Base-by-base conservation (phyloP, 2,113 vertebrate genomes). In the Grallaria varia region DNA sequence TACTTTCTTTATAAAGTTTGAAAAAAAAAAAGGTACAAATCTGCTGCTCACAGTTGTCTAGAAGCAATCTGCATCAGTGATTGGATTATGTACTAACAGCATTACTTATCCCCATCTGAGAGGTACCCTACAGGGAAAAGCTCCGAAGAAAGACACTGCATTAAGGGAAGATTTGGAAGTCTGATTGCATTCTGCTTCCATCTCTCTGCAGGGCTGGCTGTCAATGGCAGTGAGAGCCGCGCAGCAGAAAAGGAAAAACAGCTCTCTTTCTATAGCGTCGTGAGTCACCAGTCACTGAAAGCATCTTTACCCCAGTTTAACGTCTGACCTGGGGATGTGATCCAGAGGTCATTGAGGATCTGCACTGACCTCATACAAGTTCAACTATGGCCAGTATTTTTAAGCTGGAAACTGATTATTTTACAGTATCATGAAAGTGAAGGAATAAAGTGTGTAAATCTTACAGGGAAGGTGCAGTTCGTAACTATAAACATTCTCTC, bases 101-200 rank as follows among this genome's bases (percentile, higher is more conserved):
- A 81, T 96, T 96, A 96, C 95, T 96, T 96, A 92, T 97, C 87
- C 92, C 84, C 94, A 95, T 96, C 90, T 93, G 95, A 96, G 94
- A 96, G 92, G 83, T 93, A 94, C 85, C 93, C 93, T 94, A 96
- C 95, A 90, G 95, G 76, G 95, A 96, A 97, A 96, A 96, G 90
- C 83, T 96, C 85, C 63, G 15, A 86, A 93, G 95, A 94, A 96
- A 95, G 93, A 97, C 73, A 86, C 85, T 90, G 90, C 85, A 89
- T 94, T 96, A 96, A 80, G 82, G 60, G 85, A 94, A 96, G 96
- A 96, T 96, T 96, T 96, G 88, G 93, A 92, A 92, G 90, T 88
- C 96, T 97, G 95, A 96, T 97, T 97, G 92, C 88, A 90, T 95
- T 96, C 90, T 93, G 79, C 84, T 96, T 96, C 90, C 88, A 87